phyloP scores from a whole-genome alignment of 2,797 vertebrate species.

The Poeciliopsis paucimaculata region DNA sequence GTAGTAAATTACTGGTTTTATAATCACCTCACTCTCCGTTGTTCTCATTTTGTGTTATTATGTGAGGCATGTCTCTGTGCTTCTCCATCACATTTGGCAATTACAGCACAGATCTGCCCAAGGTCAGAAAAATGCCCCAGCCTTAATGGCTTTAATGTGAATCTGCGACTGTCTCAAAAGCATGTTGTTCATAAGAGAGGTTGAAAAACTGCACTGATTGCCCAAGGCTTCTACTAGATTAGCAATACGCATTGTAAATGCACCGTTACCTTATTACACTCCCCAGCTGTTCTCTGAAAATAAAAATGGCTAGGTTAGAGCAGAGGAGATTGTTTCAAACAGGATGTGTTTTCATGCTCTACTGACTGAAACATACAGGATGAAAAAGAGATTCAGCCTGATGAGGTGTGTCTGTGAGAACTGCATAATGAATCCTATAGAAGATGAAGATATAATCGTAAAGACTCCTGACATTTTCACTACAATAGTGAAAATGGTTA shows the following conservation, averaged over 20 bases:
- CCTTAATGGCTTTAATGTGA: constrained; percentile 41
- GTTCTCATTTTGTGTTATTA: constrained; percentile 47
- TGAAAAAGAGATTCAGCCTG: constrained; percentile 31
- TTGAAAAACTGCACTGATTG: constrained; percentile 22
- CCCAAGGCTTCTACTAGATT: constrained; percentile 49
- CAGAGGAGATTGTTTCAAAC: constrained; percentile 38
- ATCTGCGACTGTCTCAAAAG: constrained; percentile 16
- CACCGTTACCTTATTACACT: constrained; percentile 55
- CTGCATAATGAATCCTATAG: constrained; percentile 20
- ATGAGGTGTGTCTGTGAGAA: constrained; percentile 28
- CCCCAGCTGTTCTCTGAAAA: constrained; percentile 29
- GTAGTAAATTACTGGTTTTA: constrained; percentile 36
- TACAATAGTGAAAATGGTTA: background rate
- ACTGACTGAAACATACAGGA: constrained; percentile 10
- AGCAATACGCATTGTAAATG: constrained; percentile 30
- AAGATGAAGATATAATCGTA: background rate
- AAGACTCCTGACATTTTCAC: background rate
- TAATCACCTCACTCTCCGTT: constrained; percentile 35
- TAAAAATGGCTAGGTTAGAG: constrained; percentile 29
- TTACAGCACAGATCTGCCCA: constrained; percentile 21
- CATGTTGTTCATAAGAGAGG: constrained; percentile 32
- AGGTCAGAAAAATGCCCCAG: constrained; percentile 42
- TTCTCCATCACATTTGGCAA: constrained; percentile 34
- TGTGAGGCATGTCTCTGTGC: constrained; percentile 19
- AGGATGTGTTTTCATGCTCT: constrained; percentile 37